These are phyloP conservation scores for Cossypha dichroa DNA, from an alignment of 2,797 vertebrate species.

Conservation along the genomic window DNA sequence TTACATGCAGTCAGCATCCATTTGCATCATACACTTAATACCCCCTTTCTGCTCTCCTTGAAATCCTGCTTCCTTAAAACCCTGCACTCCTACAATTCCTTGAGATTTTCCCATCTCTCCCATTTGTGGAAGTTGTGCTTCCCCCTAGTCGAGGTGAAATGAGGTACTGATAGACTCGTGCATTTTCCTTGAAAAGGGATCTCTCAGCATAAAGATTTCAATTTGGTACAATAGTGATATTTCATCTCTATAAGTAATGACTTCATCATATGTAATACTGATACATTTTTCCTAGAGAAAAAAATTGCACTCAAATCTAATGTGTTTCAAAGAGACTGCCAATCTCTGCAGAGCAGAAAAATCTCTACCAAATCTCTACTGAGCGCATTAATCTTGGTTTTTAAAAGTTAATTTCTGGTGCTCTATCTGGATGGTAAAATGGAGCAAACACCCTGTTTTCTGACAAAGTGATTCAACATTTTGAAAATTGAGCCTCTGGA, in stretches of 20 bases:
- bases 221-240: not conserved
- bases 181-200: not conserved
- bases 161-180: not conserved
- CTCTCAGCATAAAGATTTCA: not conserved
- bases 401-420: not conserved
- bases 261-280: not conserved
- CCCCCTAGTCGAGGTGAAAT: not conserved
- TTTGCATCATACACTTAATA: not conserved
- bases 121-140: not conserved
- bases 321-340: not conserved
- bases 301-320: not conserved
- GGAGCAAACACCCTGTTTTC: not conserved
- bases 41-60: not conserved
- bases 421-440: not conserved
- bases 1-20: not conserved
- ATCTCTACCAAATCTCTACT: not conserved
- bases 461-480: not conserved
- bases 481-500: not conserved
- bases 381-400: not conserved
- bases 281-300: not conserved
- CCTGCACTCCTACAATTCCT: accelerated
- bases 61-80: not conserved
- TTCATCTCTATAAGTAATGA: not conserved
- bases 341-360: not conserved
- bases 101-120: not conserved